Conservation (phyloP, 2,888 invertebrate genomes). For the Platycheirus albimanus region DNA sequence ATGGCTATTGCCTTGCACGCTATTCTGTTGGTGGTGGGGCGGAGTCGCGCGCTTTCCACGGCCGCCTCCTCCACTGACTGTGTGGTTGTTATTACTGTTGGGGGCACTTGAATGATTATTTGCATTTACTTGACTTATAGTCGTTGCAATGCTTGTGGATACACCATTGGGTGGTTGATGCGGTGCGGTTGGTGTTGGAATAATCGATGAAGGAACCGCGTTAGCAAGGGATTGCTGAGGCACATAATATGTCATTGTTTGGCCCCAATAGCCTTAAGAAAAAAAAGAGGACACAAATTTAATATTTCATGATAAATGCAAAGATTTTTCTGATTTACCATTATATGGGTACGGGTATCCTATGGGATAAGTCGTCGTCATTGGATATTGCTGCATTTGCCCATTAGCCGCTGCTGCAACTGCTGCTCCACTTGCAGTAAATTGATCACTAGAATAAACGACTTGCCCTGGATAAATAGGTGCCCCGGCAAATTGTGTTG, state of each 20-base stretch:
- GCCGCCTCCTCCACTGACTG: slow-evolving; percentile 75
- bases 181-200: slow-evolving; percentile 77
- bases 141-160: slow-evolving; percentile 72
- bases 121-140: slow-evolving; percentile 68
- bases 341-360: slow-evolving; percentile 82
- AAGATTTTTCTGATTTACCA: slow-evolving; percentile 75
- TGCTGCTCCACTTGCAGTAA: slow-evolving; percentile 75
- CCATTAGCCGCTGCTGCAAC: slow-evolving; percentile 76
- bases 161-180: slow-evolving; percentile 76
- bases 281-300: background rate
- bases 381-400: slow-evolving; percentile 82
- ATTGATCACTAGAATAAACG: slow-evolving; percentile 82
- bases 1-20: slow-evolving; percentile 73
- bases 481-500: slow-evolving; percentile 80
- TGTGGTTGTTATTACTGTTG: slow-evolving; percentile 76
- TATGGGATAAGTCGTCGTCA: slow-evolving; percentile 81
- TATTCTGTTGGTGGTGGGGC: slow-evolving; percentile 76
- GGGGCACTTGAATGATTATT: slow-evolving; percentile 71
- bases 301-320: background rate
- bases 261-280: slow-evolving; percentile 79
- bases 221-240: slow-evolving; percentile 80
- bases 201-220: slow-evolving; percentile 79
- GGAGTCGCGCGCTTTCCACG: slow-evolving; percentile 80
- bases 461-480: slow-evolving; percentile 82
- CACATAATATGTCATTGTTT: slow-evolving; percentile 82